Percentiles rank a stretch among this genome's conserved stretches.
Conservation (phyloP, 2,797 vertebrate species). For the Rhadinocentrus ornatus region DNA sequence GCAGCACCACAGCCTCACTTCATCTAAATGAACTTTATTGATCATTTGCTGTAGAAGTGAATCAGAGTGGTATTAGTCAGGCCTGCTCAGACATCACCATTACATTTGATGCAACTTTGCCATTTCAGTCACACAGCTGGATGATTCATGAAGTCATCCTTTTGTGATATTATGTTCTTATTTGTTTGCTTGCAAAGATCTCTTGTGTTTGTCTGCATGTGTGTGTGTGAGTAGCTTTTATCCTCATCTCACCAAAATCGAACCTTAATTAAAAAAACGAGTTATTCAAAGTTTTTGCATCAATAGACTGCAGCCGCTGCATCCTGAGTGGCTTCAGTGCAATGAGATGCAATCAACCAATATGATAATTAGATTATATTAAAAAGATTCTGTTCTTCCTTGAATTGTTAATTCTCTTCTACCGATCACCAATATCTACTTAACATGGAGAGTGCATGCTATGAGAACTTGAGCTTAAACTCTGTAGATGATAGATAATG, state of each 20-base stretch:
- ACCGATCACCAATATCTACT: not conserved
- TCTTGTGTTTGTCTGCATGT: not conserved
- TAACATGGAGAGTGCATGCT: not conserved
- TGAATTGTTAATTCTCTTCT: not conserved
- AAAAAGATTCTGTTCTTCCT: not conserved
- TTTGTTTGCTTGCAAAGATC: constrained; percentile 22
- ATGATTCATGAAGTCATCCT: constrained; percentile 14
- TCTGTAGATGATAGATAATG: not conserved
- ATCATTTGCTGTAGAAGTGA: constrained; percentile 36
- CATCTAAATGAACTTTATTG: constrained; percentile 60
- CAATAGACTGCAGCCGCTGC: constrained; percentile 5
- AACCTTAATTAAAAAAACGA: constrained; percentile 60
- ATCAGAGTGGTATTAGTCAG: constrained; percentile 34
- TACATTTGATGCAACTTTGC: constrained; percentile 19
- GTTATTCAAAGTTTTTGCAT: constrained; percentile 21
- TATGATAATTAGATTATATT: not conserved
- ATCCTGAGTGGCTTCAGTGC: constrained; percentile 13
- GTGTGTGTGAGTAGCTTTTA: constrained; percentile 11
- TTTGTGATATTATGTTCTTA: constrained; percentile 1
- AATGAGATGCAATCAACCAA: not conserved
- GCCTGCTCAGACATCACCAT: constrained; percentile 2
- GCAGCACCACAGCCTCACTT: constrained; percentile 12
- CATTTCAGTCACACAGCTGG: constrained; percentile 18
- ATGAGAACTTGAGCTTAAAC: not conserved
- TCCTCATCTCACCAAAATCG: constrained; percentile 37